Conservation (phyloP, 2,888 invertebrate genomes). For the Argyresthia goedartella region DNA sequence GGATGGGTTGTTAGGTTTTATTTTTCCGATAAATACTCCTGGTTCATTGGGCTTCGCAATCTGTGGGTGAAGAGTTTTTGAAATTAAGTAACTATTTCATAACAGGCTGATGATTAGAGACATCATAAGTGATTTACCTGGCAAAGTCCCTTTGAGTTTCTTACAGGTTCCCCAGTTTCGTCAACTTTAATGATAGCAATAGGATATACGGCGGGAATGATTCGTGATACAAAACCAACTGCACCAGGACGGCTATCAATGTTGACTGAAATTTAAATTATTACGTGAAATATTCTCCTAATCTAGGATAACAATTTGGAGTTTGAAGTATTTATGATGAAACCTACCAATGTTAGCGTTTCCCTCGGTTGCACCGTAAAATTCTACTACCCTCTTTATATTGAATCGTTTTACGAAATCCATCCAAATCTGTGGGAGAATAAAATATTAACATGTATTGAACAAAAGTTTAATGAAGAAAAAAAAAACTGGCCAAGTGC, state of each 20-base stretch:
- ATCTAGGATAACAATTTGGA: not conserved
- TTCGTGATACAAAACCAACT: conserved; percentile 94
- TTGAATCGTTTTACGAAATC: conserved; percentile 91
- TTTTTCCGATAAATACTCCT: conserved; percentile 98
- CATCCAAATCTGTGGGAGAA: conserved; percentile 83
- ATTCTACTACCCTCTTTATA: conserved; percentile 88
- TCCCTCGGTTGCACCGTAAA: conserved; percentile 98
- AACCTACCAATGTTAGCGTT: conserved; percentile 91
- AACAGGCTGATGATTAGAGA: not conserved
- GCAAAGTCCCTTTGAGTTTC: conserved; percentile 90
- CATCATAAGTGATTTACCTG: conserved; percentile 39
- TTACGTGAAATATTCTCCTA: no score
- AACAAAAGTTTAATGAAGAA: no score
- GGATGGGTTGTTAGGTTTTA: conserved; percentile 90
- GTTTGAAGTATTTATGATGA: not conserved
- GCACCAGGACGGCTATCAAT: conserved; percentile 94
- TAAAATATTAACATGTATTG: no score
- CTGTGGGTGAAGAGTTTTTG: conserved; percentile 24
- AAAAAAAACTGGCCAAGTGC: no score
- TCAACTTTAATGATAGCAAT: conserved; percentile 94
- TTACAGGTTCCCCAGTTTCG: conserved; percentile 91
- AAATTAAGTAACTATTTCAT: not conserved
- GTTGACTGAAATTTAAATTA: conserved; percentile 78
- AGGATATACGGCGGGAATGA: conserved; percentile 91
- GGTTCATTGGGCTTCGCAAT: conserved; percentile 84